Evolutionary conservation across 2,888 invertebrate species (phyloP).

Genomic region (Agelastica alni): DNA sequence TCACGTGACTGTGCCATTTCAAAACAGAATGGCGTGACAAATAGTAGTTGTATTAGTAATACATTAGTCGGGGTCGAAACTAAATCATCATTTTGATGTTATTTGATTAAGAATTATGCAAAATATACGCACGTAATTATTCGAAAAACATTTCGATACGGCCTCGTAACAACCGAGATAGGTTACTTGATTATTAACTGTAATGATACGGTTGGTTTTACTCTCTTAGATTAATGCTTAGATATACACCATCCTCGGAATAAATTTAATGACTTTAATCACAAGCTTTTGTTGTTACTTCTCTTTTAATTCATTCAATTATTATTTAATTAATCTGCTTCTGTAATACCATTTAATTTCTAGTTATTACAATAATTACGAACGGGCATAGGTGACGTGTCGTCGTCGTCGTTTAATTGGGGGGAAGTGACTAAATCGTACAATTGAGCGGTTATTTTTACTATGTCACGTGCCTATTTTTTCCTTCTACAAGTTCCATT

Average conservation of each 20-base stretch:
- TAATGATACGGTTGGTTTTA: conserved; percentile 33
- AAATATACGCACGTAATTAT: too few relatives aligned
- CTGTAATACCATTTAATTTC: conserved; percentile 30
- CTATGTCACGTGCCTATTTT: too few relatives aligned
- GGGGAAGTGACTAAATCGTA: neutral
- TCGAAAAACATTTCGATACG: neutral
- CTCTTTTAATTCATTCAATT: conserved; percentile 35
- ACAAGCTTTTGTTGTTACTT: conserved; percentile 33
- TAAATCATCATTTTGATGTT: too few relatives aligned
- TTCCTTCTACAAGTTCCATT: too few relatives aligned
- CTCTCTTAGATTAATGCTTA: conserved; percentile 29
- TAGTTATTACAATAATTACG: conserved; percentile 22
- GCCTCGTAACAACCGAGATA: neutral
- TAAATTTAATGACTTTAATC: conserved; percentile 38
- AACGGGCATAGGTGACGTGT: conserved; percentile 2
- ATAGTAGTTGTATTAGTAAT: too few relatives aligned
- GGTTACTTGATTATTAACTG: conserved; percentile 15
- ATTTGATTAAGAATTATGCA: too few relatives aligned
- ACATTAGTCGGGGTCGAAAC: too few relatives aligned
- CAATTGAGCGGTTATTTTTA: too few relatives aligned
- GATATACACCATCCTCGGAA: conserved; percentile 32
- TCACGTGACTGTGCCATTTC: too few relatives aligned
- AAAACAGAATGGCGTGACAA: too few relatives aligned
- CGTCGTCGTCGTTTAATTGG: conserved; percentile 11
- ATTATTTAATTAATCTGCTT: conserved; percentile 32